These are phyloP conservation scores for Melanostoma mellinum DNA, from an alignment of 2,888 invertebrate species.

Conservation along the genomic window DNA sequence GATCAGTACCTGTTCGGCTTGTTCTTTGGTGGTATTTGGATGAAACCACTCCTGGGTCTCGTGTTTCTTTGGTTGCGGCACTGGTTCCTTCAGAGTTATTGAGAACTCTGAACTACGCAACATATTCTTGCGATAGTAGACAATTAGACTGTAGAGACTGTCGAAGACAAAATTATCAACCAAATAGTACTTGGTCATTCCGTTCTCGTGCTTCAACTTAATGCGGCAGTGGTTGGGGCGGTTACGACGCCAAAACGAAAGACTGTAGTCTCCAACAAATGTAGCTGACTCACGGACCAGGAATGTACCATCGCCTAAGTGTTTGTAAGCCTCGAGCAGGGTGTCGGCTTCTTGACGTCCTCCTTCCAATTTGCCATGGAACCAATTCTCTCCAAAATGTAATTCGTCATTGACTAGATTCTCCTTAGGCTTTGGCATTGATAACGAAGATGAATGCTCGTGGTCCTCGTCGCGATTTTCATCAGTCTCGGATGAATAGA, in stretches of 20 bases:
- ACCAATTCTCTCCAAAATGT: constrained; percentile 96
- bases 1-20: constrained; percentile 94
- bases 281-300: constrained; percentile 96
- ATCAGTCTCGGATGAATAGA: constrained; percentile 86
- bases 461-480: constrained; percentile 85
- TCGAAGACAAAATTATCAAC: constrained; percentile 95
- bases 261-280: constrained; percentile 96
- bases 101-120: constrained; percentile 94
- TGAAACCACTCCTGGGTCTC: constrained; percentile 97
- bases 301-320: constrained; percentile 95
- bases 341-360: constrained; percentile 90
- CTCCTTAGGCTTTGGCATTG: constrained; percentile 84
- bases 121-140: constrained; percentile 93
- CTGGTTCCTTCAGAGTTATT: constrained; percentile 93
- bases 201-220: constrained; percentile 93
- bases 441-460: constrained; percentile 76
- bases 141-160: constrained; percentile 94
- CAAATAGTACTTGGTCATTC: constrained; percentile 93
- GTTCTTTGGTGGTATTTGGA: constrained; percentile 88
- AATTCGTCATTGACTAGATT: constrained; percentile 92
- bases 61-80: constrained; percentile 97
- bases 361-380: constrained; percentile 92
- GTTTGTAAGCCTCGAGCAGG: constrained; percentile 87
- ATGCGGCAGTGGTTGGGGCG: constrained; percentile 96
- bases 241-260: constrained; percentile 96